Base-by-base conservation (phyloP, 2,797 vertebrate genomes). In the Pelobates cultripes region DNA sequence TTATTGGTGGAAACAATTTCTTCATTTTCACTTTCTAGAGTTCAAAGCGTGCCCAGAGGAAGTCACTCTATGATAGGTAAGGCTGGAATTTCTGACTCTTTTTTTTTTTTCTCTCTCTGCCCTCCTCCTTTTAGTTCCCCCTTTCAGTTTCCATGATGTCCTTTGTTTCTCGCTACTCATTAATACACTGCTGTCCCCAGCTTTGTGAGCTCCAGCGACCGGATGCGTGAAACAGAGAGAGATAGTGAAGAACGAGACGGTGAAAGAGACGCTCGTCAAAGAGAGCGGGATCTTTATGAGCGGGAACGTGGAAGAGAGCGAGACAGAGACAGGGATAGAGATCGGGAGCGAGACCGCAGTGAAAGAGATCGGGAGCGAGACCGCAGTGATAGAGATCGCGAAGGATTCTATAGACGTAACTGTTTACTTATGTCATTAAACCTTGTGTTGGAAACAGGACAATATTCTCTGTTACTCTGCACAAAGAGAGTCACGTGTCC, bases 1-100 rank as follows among this genome's bases (percentile, higher is more conserved):
- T 44, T 43, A 15, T 7, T n/a, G 57, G 60, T 61, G 28, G 7
- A 64, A 6, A 43, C 43, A 9, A 6, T 40, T 60, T 5, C 0
- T 14, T 9, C 9, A 5, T 4, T 9, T 57, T 5, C 12, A 41
- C 12, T 84, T 43, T 82, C 78, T 9, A 97, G 96, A 88, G 91
- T 43, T 93, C 91, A 75, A 96, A 96, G 88, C 94, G 96, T 86
- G 88, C 91, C 44, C 94, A 95, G 45, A 95, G 95, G 88, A 98
- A 97, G 82, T 94, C 94, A 69, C 90, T 98, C 9, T 97, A 97
- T 80, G 96, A 97, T 79, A 96, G 96, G 97, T 97, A 91, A 93
- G 87, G 28, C 61, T 40, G 1, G n/a, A 57, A 13, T 7, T 45
- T 2, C 44, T 40, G 8, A 12, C 7, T 40, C 61, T 4, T 28